phyloP scores from a whole-genome alignment of 2,797 vertebrate genomes.

The Scleropages formosus region DNA sequence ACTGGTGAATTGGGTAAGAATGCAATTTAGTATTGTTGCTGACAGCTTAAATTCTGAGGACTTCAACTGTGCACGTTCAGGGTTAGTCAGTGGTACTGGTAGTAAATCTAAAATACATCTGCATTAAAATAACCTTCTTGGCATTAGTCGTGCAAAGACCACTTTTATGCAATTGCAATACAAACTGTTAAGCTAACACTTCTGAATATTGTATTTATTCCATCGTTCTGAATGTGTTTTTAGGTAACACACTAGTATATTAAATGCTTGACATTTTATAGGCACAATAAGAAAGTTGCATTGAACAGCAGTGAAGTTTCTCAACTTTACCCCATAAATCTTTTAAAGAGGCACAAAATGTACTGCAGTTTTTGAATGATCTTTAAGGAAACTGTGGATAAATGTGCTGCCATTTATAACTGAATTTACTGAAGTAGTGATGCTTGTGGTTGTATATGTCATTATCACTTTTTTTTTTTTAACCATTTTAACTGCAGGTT shows the following conservation, averaged over 20 bases:
- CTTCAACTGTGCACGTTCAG: too few species aligned
- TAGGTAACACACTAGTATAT: neutral
- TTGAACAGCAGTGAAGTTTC: neutral
- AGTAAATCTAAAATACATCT: too few species aligned
- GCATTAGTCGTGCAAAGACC: neutral
- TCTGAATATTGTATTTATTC: neutral
- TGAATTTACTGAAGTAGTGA: neutral
- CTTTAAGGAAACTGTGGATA: neutral
- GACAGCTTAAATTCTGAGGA: too few species aligned
- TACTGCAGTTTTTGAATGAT: slow-evolving; percentile 1
- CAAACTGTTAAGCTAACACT: neutral
- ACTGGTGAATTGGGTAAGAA: too few species aligned
- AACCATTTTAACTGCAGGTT: slow-evolving; percentile 62
- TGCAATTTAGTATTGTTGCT: too few species aligned
- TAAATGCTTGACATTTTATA: slow-evolving; percentile 6
- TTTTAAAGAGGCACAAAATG: neutral
- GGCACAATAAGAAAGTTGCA: slow-evolving; percentile 3
- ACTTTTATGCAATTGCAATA: neutral
- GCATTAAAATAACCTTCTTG: too few species aligned
- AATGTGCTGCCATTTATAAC: neutral
- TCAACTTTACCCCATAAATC: neutral
- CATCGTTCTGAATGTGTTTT: neutral
- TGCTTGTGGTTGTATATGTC: neutral
- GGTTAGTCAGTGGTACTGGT: too few species aligned
- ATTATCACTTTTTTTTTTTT: neutral